Percentiles rank a stretch among this genome's conserved stretches.
Conservation (phyloP, 2,797 vertebrate species). For the Takifugu ocellatus region DNA sequence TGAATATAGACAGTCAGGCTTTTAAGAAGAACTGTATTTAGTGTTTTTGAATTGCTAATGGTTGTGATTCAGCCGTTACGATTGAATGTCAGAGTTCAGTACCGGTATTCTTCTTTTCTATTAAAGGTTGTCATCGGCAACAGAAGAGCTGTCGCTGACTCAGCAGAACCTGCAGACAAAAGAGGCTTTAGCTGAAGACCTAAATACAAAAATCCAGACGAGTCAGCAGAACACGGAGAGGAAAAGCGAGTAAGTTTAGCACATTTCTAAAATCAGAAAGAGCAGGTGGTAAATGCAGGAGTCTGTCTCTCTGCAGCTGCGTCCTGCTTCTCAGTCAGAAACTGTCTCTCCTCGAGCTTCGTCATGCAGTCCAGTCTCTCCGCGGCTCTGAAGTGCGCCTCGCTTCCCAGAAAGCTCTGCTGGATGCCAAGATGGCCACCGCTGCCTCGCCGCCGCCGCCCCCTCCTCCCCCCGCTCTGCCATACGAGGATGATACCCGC, state of each 20-base stretch:
- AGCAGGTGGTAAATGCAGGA: no score
- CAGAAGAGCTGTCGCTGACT: slow-evolving; percentile 86
- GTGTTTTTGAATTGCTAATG: no score
- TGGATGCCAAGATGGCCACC: slow-evolving; percentile 88
- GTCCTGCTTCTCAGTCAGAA: slow-evolving; percentile 92
- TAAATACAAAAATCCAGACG: slow-evolving; percentile 86
- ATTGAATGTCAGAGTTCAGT: no score
- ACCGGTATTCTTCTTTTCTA: not conserved
- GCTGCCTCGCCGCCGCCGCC: slow-evolving; percentile 53
- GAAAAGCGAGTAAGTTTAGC: slow-evolving; percentile 87
- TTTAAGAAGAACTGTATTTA: no score
- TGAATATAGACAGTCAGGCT: no score
- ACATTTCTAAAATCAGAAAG: no score
- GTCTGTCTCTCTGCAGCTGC: slow-evolving; percentile 67
- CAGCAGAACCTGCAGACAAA: slow-evolving; percentile 88
- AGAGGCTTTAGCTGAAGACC: slow-evolving; percentile 84
- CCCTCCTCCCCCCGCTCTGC: slow-evolving; percentile 46
- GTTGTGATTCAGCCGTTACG: no score
- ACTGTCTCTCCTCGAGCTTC: slow-evolving; percentile 88
- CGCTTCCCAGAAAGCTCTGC: slow-evolving; percentile 84
- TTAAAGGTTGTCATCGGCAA: slow-evolving; percentile 84
- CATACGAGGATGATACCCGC: slow-evolving; percentile 91
- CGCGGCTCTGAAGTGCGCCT: slow-evolving; percentile 87
- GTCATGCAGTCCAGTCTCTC: slow-evolving; percentile 88
- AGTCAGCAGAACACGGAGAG: slow-evolving; percentile 82